phyloP scores from a whole-genome alignment of 2,888 invertebrate species.

The Tetheella fluctuosa region DNA sequence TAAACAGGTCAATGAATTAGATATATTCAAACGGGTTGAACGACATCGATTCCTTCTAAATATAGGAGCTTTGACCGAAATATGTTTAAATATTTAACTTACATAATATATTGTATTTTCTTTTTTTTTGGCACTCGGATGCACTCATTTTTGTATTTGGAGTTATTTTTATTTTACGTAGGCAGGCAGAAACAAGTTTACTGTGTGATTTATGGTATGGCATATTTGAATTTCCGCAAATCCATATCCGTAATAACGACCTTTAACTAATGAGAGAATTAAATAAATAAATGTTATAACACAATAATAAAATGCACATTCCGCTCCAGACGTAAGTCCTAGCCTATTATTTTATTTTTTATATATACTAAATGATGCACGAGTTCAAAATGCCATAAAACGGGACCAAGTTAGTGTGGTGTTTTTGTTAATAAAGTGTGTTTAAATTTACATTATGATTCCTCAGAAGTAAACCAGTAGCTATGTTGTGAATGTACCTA shows the following conservation, averaged over 20 bases:
- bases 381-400: too few relatives aligned
- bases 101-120: background rate
- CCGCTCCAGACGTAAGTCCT: background rate
- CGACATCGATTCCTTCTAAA: slow-evolving; percentile 48
- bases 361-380: too few relatives aligned
- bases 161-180: background rate
- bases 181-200: background rate
- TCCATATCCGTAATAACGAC: slow-evolving; percentile 18
- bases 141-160: background rate
- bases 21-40: slow-evolving; percentile 52
- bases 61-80: slow-evolving; percentile 49
- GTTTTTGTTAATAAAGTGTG: background rate
- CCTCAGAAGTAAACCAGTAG: background rate
- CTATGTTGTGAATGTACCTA: background rate
- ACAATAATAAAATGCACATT: slow-evolving; percentile 5
- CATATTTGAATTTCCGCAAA: slow-evolving; percentile 30
- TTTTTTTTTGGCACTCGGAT: background rate
- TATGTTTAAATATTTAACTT: slow-evolving; percentile 21
- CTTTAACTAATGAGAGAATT: slow-evolving; percentile 14
- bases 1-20: slow-evolving; percentile 60
- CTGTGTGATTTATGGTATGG: slow-evolving; percentile 13
- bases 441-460: background rate
- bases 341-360: too few relatives aligned
- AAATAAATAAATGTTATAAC: background rate
- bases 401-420: too few relatives aligned